Base-by-base conservation (phyloP, 2,888 invertebrate genomes). In the Prenolepis imparis region DNA sequence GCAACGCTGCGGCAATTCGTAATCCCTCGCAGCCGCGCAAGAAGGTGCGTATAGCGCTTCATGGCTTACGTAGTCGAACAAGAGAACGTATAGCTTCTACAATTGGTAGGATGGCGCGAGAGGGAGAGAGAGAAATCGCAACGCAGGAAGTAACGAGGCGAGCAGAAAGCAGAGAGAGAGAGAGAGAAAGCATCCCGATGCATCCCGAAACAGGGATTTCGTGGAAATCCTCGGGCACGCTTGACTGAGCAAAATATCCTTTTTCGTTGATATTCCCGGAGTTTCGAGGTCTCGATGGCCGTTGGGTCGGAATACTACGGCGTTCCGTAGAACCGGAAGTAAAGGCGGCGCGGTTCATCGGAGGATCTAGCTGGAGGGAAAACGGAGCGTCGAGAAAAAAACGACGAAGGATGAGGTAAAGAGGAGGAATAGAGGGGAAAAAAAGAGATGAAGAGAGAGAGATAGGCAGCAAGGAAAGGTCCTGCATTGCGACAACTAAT, bases 401-500 rank as follows among this genome's bases (percentile, higher is more conserved):
- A 55, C 48, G 75, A 84, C 55, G 59, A 28, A 18, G 75, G 52
- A n/a, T 18, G 68, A 24, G 44, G 12, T 52, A 44, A 66, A 84
- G 75, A 78, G 81, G 57, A 64, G 81, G 57, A 64, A 84, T n/a
- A 78, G 68, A 66, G 21, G 41, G 70, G 66, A 36, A 55, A 48
- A 21, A 24, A 85, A 77, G 81, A 83, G 84, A 72, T 75, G 72
- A 78, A 73, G 83, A 85, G 87, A 82, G 84, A 83, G 84, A 81
- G 80, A 85, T 74, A 83, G 64, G 57, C 68, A 78, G 87, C 72
- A 82, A 64, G 66, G 88, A 90, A 89, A 91, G 92, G 93, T 93
- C 93, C 94, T 94, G 94, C 94, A 94, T 94, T 94, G 94, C 94
- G 94, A 94, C 94, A 94, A 93, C 94, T 94, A 94, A 94, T 94